Base-by-base conservation (phyloP, 2,797 vertebrate genomes). In the Myiotriccus ornatus region DNA sequence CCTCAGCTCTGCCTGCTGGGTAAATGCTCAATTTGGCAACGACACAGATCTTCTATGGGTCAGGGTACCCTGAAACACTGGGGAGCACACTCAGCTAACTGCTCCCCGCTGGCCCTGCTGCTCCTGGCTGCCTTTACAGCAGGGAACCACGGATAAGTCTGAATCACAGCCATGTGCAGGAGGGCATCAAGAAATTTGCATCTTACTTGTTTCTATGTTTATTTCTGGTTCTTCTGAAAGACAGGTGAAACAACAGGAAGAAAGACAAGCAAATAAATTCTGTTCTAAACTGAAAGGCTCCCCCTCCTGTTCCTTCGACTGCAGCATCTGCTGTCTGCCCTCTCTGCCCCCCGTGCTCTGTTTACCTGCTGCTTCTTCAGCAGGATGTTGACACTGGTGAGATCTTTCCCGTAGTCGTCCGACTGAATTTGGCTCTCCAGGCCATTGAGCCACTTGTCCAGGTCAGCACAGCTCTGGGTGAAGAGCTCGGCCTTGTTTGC, bases 401-500 rank as follows among this genome's bases (percentile, higher is more conserved):
- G 98, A 92, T 99, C 99, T 95, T 99, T 99, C 89, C 99, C 99
- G 0, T 99, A 99, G 97, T 99, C 99, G 3, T 99, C 99, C 0
- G 99, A 99, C 73, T 98, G 98, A 94, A 99, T 99, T 97, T 99
- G 99, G 9, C 98, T 98, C 59, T 99, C 99, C 96, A 99, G 95
- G 69, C 98, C 97, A 7, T 96, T 98, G 80, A 99, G 98, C 99
- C 99, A 99, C 96, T 99, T 99, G 97, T 99, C 99, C 55, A 99
- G 97, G 95, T 99, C 99, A 30, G 99, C 98, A 80, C 99, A 99
- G 98, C 99, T 99, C 98, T 99, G 99, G 6, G 99, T 99, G 94
- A 99, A 99, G 70, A 99, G 99, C 93, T 99, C 99, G 1, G 99
- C 99, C 97, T 99, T 99, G 97, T 99, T 99, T 83, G 99, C 99